phyloP scores from a whole-genome alignment of 64 coral and sea anemone genomes.

The Stichodactyla helianthus region DNA sequence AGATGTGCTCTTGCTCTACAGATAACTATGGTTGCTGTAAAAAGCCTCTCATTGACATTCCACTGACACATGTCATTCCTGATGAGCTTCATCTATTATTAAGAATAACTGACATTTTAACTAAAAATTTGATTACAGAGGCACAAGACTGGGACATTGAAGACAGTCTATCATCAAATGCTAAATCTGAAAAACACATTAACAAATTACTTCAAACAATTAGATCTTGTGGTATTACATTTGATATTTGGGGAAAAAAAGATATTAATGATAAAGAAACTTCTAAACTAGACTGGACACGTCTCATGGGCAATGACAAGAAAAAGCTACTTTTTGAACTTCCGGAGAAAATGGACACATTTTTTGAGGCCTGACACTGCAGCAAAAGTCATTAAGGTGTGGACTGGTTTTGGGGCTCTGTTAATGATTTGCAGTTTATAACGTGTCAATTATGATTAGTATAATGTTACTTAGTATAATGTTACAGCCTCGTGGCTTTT shows the following conservation, averaged over 20 bases:
- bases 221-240: slow-evolving; percentile 10
- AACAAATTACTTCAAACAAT: background rate
- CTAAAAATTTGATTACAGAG: background rate
- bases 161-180: background rate
- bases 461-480: too few species aligned
- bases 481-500: too few species aligned
- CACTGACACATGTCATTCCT: background rate
- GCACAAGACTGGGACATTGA: slow-evolving; percentile 30
- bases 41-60: background rate
- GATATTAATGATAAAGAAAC: slow-evolving; percentile 29
- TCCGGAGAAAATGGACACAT: background rate
- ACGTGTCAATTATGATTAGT: too few species aligned
- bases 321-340: background rate
- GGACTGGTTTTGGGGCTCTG: too few species aligned
- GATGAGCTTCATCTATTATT: background rate
- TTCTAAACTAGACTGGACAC: slow-evolving; percentile 12
- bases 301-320: slow-evolving; percentile 39
- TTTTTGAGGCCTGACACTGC: too few species aligned
- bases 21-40: background rate
- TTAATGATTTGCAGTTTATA: too few species aligned
- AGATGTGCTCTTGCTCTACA: background rate
- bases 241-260: slow-evolving; percentile 23
- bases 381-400: background rate
- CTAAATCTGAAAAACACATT: background rate
- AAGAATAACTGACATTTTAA: background rate